Percentiles rank a stretch among this genome's conserved stretches.
These are phyloP conservation scores for Selene dorsalis DNA, from an alignment of 2,797 vertebrate genomes.

Conservation along the genomic window DNA sequence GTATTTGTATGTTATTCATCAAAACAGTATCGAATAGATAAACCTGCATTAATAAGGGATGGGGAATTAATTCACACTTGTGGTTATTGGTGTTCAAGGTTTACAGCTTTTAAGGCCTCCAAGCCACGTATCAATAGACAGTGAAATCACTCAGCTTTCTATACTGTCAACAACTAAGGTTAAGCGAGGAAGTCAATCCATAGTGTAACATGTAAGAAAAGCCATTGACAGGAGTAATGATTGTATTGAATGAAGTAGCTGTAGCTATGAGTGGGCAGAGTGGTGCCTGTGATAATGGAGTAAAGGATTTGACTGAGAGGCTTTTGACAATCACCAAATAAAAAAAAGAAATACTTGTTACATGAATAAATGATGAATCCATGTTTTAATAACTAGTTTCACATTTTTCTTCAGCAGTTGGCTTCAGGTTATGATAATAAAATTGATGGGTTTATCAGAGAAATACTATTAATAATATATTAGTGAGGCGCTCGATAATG, in stretches of 20 bases:
- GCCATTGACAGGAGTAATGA: slow-evolving; percentile 13
- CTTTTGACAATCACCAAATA: slow-evolving; percentile 8
- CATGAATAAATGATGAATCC: slow-evolving; percentile 17
- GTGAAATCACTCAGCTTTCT: slow-evolving; percentile 13
- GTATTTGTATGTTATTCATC: neutral
- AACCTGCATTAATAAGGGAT: neutral
- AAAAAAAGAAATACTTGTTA: neutral
- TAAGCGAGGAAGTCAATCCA: neutral
- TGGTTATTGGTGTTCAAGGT: neutral
- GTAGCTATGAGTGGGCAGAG: neutral
- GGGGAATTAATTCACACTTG: neutral
- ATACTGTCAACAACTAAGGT: slow-evolving; percentile 2
- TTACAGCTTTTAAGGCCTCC: neutral
- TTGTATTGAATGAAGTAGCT: neutral
- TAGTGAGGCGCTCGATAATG: neutral
- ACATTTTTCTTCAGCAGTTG: slow-evolving; percentile 21
- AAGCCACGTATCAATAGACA: neutral
- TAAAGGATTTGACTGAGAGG: neutral
- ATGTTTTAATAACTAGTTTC: slow-evolving; percentile 14
- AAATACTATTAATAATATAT: slow-evolving; percentile 29
- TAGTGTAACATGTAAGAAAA: slow-evolving; percentile 7
- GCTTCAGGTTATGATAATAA: slow-evolving; percentile 6
- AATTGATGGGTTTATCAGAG: slow-evolving; percentile 12
- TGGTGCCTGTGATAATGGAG: slow-evolving; percentile 6
- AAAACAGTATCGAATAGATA: neutral